Conservation (phyloP, 2,888 invertebrate genomes). For the Diachrysia chrysitis region DNA sequence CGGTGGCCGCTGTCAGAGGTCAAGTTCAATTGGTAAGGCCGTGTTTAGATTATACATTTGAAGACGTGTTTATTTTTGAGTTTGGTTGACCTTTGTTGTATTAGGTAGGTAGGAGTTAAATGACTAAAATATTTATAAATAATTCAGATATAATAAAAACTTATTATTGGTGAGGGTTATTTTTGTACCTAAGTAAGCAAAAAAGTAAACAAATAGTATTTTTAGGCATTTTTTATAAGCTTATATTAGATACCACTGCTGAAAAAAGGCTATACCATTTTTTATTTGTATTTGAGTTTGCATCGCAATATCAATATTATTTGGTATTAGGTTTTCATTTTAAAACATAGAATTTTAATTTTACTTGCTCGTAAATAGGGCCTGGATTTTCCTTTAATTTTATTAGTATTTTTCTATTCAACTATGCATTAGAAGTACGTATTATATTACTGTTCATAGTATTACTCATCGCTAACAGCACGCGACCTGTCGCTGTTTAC, state of each 20-base stretch:
- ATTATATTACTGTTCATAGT: slow-evolving; percentile 24
- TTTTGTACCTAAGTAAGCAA: too few relatives aligned
- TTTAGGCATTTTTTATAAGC: too few relatives aligned
- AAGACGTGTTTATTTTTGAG: neutral
- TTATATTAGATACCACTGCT: too few relatives aligned
- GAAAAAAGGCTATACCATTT: too few relatives aligned
- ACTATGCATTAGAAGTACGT: slow-evolving; percentile 20
- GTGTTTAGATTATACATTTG: slow-evolving; percentile 15
- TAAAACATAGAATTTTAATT: too few relatives aligned
- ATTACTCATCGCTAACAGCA: slow-evolving; percentile 66
- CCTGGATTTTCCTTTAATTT: neutral
- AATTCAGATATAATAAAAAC: too few relatives aligned
- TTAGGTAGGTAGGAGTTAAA: neutral
- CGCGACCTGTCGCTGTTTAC: slow-evolving; percentile 73
- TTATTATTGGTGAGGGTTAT: too few relatives aligned
- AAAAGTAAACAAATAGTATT: too few relatives aligned
- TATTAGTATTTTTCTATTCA: neutral
- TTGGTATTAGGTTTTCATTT: too few relatives aligned
- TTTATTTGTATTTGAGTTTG: too few relatives aligned
- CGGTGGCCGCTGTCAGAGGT: slow-evolving; percentile 50
- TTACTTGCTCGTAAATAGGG: neutral
- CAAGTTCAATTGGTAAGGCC: slow-evolving; percentile 63
- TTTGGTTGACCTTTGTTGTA: neutral
- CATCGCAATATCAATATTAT: too few relatives aligned
- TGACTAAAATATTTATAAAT: too few relatives aligned